Evolutionary conservation across 2,888 invertebrate species (phyloP).

Genomic region (Hermaeophaga mercurialis): DNA sequence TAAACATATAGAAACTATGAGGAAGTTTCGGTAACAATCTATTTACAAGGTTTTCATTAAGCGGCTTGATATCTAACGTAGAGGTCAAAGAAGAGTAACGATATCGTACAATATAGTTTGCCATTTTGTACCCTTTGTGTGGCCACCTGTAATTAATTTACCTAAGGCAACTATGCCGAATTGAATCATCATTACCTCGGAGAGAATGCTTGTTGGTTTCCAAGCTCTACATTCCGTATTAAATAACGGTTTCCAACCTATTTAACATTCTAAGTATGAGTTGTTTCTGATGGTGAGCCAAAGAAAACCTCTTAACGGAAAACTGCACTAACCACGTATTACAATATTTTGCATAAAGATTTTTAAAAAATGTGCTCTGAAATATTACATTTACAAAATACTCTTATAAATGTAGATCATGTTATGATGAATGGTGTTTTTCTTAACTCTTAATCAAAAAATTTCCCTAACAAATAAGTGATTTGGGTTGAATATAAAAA

Average conservation of each 20-base stretch:
- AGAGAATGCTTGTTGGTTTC: slow-evolving; percentile 6
- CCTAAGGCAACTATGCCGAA: slow-evolving; percentile 5
- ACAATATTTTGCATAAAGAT: too few species aligned
- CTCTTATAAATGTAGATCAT: too few species aligned
- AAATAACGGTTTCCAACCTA: slow-evolving; percentile 7
- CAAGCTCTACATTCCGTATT: slow-evolving; percentile 1
- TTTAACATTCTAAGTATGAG: slow-evolving; percentile 6
- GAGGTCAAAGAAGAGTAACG: not conserved
- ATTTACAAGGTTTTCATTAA: too few species aligned
- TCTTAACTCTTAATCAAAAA: too few species aligned
- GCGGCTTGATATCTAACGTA: too few species aligned
- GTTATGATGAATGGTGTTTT: too few species aligned
- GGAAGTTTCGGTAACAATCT: too few species aligned
- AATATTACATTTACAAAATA: too few species aligned
- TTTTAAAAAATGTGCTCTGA: too few species aligned
- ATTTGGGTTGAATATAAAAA: too few species aligned
- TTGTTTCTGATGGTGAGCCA: not conserved
- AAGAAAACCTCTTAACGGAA: not conserved
- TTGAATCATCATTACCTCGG: slow-evolving; percentile 6
- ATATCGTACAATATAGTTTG: slow-evolving; percentile 1
- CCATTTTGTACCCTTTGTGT: slow-evolving; percentile 1
- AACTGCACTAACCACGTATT: slow-evolving; percentile 1
- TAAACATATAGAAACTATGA: too few species aligned
- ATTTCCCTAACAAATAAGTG: too few species aligned
- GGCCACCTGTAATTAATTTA: slow-evolving; percentile 7